Conservation (phyloP, 2,888 invertebrate species). For the Chymomyza fuscimana region DNA sequence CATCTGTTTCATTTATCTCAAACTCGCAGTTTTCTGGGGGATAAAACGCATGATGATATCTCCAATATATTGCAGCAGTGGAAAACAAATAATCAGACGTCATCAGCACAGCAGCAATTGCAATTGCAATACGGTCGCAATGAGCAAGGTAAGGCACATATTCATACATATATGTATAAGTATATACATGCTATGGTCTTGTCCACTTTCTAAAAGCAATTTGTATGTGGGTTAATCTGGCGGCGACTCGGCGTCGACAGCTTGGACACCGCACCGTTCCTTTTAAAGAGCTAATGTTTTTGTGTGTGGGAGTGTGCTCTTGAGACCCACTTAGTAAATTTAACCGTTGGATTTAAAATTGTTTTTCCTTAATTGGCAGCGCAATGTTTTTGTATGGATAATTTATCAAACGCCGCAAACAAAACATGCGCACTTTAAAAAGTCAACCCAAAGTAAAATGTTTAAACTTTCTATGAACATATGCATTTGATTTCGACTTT, state of each 20-base stretch:
- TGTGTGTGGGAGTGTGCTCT: conserved; percentile 12
- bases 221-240: conserved; percentile 52
- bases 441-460: neutral
- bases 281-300: conserved; percentile 2
- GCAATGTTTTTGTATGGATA: conserved; percentile 39
- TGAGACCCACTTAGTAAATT: conserved; percentile 32
- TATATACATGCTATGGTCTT: conserved; percentile 8
- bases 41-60: conserved; percentile 79
- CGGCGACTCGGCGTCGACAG: conserved; percentile 39
- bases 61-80: conserved; percentile 79
- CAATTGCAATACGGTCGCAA: conserved; percentile 48
- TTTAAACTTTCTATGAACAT: too few relatives aligned
- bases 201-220: conserved; percentile 53
- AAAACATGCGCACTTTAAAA: conserved; percentile 1
- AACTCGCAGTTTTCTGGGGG: conserved; percentile 75
- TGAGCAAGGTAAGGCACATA: conserved; percentile 71
- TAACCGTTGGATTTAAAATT: conserved; percentile 33
- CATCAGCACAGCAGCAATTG: conserved; percentile 46
- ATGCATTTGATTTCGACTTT: too few relatives aligned
- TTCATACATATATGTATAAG: conserved; percentile 18
- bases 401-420: conserved; percentile 39
- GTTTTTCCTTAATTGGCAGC: conserved; percentile 42
- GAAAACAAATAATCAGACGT: conserved; percentile 76
- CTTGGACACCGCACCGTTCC: conserved; percentile 10
- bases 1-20: conserved; percentile 21